Evolutionary conservation across 2,888 invertebrate genomes (phyloP).

Genomic region (Amblyteles armatorius): DNA sequence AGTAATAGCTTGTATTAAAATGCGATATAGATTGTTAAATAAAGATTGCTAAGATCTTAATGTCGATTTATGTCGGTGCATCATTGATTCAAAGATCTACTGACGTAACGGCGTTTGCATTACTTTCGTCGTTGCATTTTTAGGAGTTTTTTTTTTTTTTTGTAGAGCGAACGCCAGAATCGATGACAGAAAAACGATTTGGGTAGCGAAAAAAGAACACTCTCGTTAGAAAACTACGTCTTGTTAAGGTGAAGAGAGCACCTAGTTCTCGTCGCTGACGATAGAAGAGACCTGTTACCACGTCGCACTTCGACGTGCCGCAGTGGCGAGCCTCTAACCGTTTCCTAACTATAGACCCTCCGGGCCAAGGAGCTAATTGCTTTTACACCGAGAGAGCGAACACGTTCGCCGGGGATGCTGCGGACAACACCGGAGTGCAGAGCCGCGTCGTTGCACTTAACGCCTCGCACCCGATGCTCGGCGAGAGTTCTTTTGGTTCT

Average conservation of each 20-base stretch:
- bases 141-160: background rate
- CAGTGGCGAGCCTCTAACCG: constrained; percentile 54
- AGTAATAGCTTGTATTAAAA: too few species aligned
- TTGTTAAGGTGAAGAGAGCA: constrained; percentile 6
- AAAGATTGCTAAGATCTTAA: too few species aligned
- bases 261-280: constrained; percentile 33
- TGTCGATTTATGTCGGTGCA: background rate
- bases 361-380: constrained; percentile 68
- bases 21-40: too few species aligned
- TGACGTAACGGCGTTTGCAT: background rate
- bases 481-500: constrained; percentile 40
- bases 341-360: constrained; percentile 69
- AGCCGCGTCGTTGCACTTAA: constrained; percentile 65
- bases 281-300: constrained; percentile 55
- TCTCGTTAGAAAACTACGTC: background rate
- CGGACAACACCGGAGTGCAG: constrained; percentile 54
- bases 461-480: constrained; percentile 48
- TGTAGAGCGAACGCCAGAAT: background rate
- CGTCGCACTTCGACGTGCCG: constrained; percentile 56
- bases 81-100: background rate
- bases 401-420: constrained; percentile 50
- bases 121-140: background rate
- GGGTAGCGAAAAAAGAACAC: constrained; percentile 5
- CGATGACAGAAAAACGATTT: constrained; percentile 1
- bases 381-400: constrained; percentile 65